Evolutionary conservation across 2,888 invertebrate genomes (phyloP).

Genomic region (Tortricodes alternella): DNA sequence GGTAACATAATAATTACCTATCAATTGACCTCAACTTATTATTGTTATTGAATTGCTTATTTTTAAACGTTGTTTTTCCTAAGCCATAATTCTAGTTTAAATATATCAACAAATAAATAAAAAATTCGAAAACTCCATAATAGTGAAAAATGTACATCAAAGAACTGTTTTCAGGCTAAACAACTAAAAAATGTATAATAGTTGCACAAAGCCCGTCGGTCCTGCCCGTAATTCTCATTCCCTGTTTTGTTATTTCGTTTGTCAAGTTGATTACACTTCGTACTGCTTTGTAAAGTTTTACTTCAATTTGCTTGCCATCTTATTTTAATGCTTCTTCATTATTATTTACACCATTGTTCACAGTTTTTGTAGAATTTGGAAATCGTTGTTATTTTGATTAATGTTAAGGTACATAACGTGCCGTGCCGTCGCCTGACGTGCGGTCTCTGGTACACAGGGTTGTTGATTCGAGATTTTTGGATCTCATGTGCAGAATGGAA

Average conservation of each 20-base stretch:
- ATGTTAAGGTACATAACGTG: not conserved
- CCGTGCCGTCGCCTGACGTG: too few species aligned
- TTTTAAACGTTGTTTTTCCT: too few species aligned
- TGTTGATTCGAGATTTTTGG: too few species aligned
- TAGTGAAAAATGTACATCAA: not conserved
- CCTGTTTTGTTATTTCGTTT: conserved; percentile 25
- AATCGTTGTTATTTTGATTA: not conserved
- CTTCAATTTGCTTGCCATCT: conserved; percentile 9
- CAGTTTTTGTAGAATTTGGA: not conserved
- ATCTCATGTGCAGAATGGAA: too few species aligned
- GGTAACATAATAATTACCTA: too few species aligned
- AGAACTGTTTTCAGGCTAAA: not conserved
- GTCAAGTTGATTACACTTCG: conserved; percentile 29
- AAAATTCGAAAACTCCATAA: not conserved
- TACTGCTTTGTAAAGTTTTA: conserved; percentile 21
- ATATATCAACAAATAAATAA: not conserved
- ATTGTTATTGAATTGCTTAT: too few species aligned
- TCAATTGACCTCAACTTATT: too few species aligned
- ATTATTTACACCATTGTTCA: not conserved
- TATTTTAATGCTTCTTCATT: not conserved
- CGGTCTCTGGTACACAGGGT: too few species aligned
- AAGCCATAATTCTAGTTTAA: not conserved
- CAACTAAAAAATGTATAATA: conserved; percentile 19
- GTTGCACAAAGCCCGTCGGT: conserved; percentile 16
- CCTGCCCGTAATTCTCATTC: conserved; percentile 18